Percentiles rank a stretch among this genome's conserved stretches.
Conservation (phyloP, 2,888 invertebrate genomes). For the Aspidiotus destructor region DNA sequence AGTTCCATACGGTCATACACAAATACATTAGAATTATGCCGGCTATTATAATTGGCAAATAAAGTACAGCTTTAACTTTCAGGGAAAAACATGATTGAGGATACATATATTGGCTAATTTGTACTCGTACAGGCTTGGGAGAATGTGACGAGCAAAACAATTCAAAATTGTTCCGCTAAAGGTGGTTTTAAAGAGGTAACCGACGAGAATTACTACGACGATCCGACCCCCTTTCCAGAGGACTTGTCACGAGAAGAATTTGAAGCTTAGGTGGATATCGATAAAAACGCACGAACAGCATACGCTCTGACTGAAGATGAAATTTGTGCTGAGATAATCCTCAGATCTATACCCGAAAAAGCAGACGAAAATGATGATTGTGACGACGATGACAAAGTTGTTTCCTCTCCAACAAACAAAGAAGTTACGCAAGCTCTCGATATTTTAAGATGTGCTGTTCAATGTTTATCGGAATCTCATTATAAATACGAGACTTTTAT, state of each 20-base stretch:
- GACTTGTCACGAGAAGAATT: neutral
- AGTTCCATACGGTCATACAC: neutral
- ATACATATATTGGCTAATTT: no score
- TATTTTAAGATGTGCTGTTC: neutral
- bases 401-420: neutral
- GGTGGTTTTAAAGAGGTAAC: slow-evolving; percentile 3
- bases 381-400: neutral
- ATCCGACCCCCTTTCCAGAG: neutral
- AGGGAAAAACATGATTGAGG: no score
- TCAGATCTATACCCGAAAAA: neutral
- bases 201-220: neutral
- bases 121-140: neutral
- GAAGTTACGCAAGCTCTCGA: slow-evolving; percentile 4
- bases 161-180: neutral
- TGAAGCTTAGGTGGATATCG: slow-evolving; percentile 1
- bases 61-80: no score
- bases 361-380: neutral
- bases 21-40: neutral
- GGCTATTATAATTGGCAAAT: neutral
- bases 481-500: slow-evolving; percentile 5
- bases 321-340: slow-evolving; percentile 5
- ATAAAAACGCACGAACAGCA: neutral
- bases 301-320: slow-evolving; percentile 5
- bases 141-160: neutral
- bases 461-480: slow-evolving; percentile 7